Evolutionary conservation across 1,140 invertebrate genomes (phyloP).

Genomic region (Thereuonema tuberculata): DNA sequence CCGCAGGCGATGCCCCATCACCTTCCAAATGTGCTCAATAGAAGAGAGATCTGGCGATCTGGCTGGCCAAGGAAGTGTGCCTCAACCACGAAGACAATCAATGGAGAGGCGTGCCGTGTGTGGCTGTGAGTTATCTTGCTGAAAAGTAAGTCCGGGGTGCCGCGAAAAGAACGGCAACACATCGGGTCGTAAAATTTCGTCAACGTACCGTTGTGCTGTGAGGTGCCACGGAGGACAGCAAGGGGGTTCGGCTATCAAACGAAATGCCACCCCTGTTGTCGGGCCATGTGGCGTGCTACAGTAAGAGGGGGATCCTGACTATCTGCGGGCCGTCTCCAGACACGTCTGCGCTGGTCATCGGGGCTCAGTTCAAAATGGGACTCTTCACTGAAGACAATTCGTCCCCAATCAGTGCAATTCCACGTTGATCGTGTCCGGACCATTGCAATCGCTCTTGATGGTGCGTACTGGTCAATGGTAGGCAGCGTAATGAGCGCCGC

Average conservation of each 20-base stretch:
- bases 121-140: too few relatives aligned
- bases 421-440: too few relatives aligned
- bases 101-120: too few relatives aligned
- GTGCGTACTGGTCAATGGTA: too few relatives aligned
- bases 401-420: too few relatives aligned
- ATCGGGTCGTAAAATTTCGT: not conserved
- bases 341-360: not conserved
- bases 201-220: not conserved
- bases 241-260: not conserved
- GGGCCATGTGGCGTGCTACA: not conserved
- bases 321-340: not conserved
- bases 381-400: too few relatives aligned
- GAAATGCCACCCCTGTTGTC: not conserved
- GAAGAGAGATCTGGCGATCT: too few relatives aligned
- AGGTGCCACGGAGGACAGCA: not conserved
- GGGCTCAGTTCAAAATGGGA: too few relatives aligned
- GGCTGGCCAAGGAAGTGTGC: too few relatives aligned
- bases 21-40: not conserved
- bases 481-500: too few relatives aligned
- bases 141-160: not conserved
- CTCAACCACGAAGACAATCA: too few relatives aligned
- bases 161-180: not conserved
- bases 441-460: too few relatives aligned
- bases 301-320: not conserved
- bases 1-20: not conserved